Evolutionary conservation across 2,113 vertebrate genomes (phyloP), one percentile per base, ranked within the genome.

Genomic region (Syngnathus scovelli): DNA sequence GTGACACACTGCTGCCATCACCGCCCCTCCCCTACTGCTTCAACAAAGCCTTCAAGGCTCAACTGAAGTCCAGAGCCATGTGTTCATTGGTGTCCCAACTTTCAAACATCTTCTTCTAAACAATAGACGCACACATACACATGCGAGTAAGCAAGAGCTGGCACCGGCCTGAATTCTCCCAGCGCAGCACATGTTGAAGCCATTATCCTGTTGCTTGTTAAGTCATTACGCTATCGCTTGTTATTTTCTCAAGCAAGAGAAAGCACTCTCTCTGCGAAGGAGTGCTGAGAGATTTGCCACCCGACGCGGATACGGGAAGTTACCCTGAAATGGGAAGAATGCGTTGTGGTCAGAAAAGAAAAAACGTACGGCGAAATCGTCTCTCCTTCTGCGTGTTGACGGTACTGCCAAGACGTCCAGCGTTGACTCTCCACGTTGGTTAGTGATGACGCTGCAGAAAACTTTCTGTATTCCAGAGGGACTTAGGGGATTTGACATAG

Each of bases 231-330:
- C 86, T 81, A 75, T 85, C 82, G 85, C 87, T 88, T 86, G 85
- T 88, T 90, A 87, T 88, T 90, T 89, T 91, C 89, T 82, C 88
- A 88, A 88, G 84, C 85, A 80, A 85, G 83, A 91, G 85, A 91
- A 88, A 87, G 84, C 83, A 85, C 86, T 87, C 86, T 81, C 80
- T 89, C 83, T 83, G 82, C 83, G 81, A 85, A 87, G 83, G 82
- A 87, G 83, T 70, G 86, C 82, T 88, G 85, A 89, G 88, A 90
- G 89, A 89, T 89, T 82, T 89, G 86, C 87, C 89, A 89, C 86
- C 87, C 83, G 80, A 82, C 83, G 78, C 83, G 78, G 85, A 88
- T 86, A 82, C 87, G 87, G 86, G 85, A 89, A 84, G 86, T 87
- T 87, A 89, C 78, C 78, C 86, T 87, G 83, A 89, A 84, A 89